These are phyloP conservation scores for Serinus canaria DNA, from an alignment of 2,113 vertebrate species.

Conservation along the genomic window DNA sequence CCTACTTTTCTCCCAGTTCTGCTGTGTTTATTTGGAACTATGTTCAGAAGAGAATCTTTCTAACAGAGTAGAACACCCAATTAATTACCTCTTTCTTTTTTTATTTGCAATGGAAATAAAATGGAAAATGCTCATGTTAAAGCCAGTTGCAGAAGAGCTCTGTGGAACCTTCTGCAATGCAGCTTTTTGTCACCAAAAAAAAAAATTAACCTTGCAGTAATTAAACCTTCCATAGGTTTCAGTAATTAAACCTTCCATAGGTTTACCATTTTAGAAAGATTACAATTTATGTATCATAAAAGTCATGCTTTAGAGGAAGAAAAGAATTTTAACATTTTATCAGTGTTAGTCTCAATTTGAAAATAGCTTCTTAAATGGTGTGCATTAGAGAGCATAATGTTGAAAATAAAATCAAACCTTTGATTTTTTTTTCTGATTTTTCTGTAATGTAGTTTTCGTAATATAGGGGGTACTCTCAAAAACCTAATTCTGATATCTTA, in stretches of 20 bases:
- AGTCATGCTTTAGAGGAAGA: neutral
- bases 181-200: neutral
- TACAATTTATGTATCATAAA: neutral
- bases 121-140: neutral
- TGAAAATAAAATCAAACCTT: neutral
- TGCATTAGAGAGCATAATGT: neutral
- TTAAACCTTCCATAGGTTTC: neutral
- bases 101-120: neutral
- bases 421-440: neutral
- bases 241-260: neutral
- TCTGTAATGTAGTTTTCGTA: neutral
- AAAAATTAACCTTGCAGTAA: neutral
- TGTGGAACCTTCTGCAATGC: neutral
- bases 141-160: neutral
- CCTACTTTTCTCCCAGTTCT: neutral
- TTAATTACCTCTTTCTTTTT: neutral
- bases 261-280: neutral
- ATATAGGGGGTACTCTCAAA: neutral
- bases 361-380: neutral
- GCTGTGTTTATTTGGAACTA: neutral
- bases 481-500: neutral
- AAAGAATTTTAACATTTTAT: neutral
- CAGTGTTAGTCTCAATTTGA: neutral
- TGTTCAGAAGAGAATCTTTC: neutral
- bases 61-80: neutral